Evolutionary conservation across 2,797 vertebrate species (phyloP).

Genomic region (Myotis vivesi): DNA sequence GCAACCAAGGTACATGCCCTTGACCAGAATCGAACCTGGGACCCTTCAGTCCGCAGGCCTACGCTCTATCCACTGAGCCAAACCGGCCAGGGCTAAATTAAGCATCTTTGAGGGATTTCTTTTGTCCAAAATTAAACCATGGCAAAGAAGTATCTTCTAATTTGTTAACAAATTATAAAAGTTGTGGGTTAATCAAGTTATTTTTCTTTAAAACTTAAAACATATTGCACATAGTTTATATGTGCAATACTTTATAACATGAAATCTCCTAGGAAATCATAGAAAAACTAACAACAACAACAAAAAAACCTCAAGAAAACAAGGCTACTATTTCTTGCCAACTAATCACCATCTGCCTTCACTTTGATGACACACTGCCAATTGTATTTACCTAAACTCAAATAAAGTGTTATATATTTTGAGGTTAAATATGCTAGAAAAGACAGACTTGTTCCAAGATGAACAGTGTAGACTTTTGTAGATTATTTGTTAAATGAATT

Average conservation of each 20-base stretch:
- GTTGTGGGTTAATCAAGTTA: background rate
- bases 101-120: background rate
- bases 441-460: background rate
- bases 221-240: background rate
- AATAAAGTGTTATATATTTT: background rate
- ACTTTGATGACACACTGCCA: background rate
- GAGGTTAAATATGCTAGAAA: background rate
- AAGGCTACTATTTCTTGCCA: background rate
- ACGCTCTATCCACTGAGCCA: no score
- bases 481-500: conserved; percentile 20
- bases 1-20: no score
- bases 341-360: background rate
- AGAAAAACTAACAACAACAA: background rate
- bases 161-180: background rate
- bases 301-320: background rate
- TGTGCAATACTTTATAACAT: background rate
- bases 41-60: no score
- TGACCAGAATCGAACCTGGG: no score
- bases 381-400: background rate
- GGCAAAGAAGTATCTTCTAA: background rate
- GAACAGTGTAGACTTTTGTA: background rate
- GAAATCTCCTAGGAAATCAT: background rate
- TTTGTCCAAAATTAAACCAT: background rate
- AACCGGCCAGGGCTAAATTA: background rate
- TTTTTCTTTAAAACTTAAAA: background rate